phyloP scores from a whole-genome alignment of 2,888 invertebrate species.

The Conomelus anceps region DNA sequence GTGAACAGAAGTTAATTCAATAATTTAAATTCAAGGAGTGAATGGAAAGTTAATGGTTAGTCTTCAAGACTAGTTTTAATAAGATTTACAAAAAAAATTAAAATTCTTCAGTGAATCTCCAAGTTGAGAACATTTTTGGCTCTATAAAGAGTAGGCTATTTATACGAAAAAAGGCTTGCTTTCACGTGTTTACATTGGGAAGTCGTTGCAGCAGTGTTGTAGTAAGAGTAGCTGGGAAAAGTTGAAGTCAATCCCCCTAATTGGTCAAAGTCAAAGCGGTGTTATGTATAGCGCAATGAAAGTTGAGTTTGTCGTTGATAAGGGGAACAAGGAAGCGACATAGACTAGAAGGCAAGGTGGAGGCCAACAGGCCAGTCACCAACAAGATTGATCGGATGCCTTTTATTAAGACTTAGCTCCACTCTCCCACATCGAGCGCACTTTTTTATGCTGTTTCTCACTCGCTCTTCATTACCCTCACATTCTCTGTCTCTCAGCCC shows the following conservation, averaged over 20 bases:
- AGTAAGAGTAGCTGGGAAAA: neutral
- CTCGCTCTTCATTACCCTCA: neutral
- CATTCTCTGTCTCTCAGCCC: neutral
- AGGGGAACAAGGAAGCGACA: neutral
- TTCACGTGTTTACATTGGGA: neutral
- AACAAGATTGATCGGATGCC: constrained; percentile 9
- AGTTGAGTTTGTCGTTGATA: neutral
- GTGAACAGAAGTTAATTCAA: too few species aligned
- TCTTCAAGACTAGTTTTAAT: too few species aligned
- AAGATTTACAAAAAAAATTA: too few species aligned
- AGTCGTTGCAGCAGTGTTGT: neutral
- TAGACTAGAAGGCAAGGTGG: neutral
- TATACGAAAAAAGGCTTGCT: neutral
- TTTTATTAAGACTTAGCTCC: neutral
- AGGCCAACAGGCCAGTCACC: neutral
- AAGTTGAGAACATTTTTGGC: neutral
- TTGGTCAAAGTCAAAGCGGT: neutral
- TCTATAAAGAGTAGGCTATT: neutral
- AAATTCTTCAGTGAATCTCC: neutral
- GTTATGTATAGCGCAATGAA: neutral
- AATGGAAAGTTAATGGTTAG: too few species aligned
- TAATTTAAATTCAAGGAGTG: too few species aligned
- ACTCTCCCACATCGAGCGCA: neutral
- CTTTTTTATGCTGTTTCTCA: neutral
- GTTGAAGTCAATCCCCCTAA: neutral